Conservation (phyloP, 1,140 invertebrate genomes). For the Drosophila varians region DNA sequence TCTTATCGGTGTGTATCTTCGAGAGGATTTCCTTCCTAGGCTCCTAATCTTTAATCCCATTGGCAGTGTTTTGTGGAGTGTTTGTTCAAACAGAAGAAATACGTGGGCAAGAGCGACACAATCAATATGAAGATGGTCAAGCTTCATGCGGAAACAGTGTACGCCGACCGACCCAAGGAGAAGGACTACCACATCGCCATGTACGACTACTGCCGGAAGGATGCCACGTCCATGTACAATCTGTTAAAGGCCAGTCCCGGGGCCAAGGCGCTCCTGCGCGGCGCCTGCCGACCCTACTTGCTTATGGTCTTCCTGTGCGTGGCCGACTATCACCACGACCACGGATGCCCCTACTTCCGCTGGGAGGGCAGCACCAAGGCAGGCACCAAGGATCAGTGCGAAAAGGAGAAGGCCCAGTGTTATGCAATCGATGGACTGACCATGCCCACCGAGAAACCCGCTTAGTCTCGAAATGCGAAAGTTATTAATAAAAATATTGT, state of each 20-base stretch:
- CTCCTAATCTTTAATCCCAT: not conserved
- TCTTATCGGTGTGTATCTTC: constrained; percentile 53
- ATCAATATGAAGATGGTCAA: constrained; percentile 76
- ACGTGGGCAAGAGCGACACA: constrained; percentile 57
- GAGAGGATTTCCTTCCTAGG: not conserved
- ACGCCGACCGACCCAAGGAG: constrained; percentile 53
- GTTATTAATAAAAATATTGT: no score
- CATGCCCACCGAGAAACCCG: constrained; percentile 1
- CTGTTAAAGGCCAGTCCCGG: constrained; percentile 49
- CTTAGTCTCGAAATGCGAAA: not conserved
- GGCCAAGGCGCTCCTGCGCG: constrained; percentile 29
- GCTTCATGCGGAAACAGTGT: constrained; percentile 50
- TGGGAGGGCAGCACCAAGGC: constrained; percentile 37
- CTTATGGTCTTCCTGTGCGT: constrained; percentile 55
- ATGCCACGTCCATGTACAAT: constrained; percentile 34
- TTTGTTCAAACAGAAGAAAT: constrained; percentile 65
- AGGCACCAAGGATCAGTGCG: constrained; percentile 24
- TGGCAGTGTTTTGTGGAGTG: constrained; percentile 67
- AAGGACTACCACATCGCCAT: constrained; percentile 52
- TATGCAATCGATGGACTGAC: constrained; percentile 58
- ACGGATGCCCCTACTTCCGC: constrained; percentile 67
- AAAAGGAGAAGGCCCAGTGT: constrained; percentile 35
- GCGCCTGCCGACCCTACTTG: constrained; percentile 58
- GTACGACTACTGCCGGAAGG: constrained; percentile 58
- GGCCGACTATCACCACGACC: constrained; percentile 57